Evolutionary conservation across 2,113 vertebrate genomes (phyloP), one percentile per base, ranked within the genome.

Genomic region (Tonatia bakeri): DNA sequence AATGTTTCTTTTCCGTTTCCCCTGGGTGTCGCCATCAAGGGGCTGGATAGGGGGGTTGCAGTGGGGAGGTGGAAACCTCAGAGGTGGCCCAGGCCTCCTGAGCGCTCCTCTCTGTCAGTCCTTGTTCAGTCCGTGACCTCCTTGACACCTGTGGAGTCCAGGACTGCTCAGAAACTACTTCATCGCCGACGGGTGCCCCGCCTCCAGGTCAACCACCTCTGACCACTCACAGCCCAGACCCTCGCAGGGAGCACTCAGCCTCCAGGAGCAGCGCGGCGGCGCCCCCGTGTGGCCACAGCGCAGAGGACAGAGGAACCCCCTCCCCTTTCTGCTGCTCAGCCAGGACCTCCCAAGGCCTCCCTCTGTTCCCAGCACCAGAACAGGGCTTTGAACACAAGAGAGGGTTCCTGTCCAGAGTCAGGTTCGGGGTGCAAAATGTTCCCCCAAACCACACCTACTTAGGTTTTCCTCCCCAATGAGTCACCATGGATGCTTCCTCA

Each of bases 261-360:
- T 47, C 17, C 1, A 0, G 8, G 38, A n/a, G 43, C 47, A 17
- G 22, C 1, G 52, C 4, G 4, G 52, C 4, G 8, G 82, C 19
- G 22, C 90, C 87, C 59, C 43, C 59, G 8, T 72, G 94, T 91
- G 94, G 76, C 77, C 76, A 56, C 50, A 65, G 50, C 4, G 50
- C 31, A 26, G 40, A 93, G 17, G 10, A 40, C 38, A 40, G 72
- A n/a, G 4, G 31, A 28, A 22, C 40, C 33, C 6, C 2, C 15
- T 52, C 50, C 15, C 14, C 47, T 4, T 14, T 26, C 33, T 11
- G 13, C n/a, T 14, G 33, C 26, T 33, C 43, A n/a, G n/a, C n/a
- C 13, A 3, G 12, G 9, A 43, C 20, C 17, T 43, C 7, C 15
- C 16, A 28, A 24, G 31, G 45, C 14, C n/a, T n/a, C n/a, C n/a